A percentile compares a stretch with the other conserved stretches of the same genome.
These are phyloP conservation scores for Leucania comma DNA, from an alignment of 2,888 invertebrate genomes.

Conservation along the genomic window DNA sequence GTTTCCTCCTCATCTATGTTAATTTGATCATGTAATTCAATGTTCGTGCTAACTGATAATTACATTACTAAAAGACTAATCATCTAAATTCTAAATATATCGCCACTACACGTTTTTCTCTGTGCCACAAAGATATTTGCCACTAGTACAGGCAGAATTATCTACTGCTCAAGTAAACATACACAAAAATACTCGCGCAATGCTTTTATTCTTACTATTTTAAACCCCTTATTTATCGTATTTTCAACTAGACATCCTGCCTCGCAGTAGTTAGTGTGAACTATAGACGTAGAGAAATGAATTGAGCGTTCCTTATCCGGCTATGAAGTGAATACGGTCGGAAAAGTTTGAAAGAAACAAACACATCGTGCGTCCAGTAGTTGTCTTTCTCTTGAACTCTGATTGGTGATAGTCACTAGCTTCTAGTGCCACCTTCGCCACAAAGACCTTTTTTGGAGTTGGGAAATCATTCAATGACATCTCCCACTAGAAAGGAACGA, in stretches of 20 bases:
- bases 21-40: constrained; percentile 3
- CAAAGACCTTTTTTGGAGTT: too few species aligned
- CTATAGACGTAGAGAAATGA: neutral
- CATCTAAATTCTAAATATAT: constrained; percentile 1
- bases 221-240: neutral
- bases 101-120: neutral
- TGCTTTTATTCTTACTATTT: constrained; percentile 27
- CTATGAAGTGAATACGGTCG: neutral
- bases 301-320: neutral
- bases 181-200: constrained; percentile 34
- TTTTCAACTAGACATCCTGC: constrained; percentile 26
- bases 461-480: too few species aligned
- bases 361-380: neutral
- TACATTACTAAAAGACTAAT: constrained; percentile 14
- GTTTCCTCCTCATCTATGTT: neutral
- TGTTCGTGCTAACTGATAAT: constrained; percentile 12
- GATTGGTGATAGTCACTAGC: neutral
- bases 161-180: constrained; percentile 27
- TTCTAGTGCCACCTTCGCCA: neutral
- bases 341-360: neutral
- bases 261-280: constrained; percentile 42
- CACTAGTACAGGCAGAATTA: neutral
- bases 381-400: neutral
- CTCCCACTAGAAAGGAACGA: too few species aligned
- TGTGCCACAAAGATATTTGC: neutral